Percentiles rank a stretch among this genome's conserved stretches.
phyloP scores from a whole-genome alignment of 1,140 invertebrate species.

The Laupala kohalensis region DNA sequence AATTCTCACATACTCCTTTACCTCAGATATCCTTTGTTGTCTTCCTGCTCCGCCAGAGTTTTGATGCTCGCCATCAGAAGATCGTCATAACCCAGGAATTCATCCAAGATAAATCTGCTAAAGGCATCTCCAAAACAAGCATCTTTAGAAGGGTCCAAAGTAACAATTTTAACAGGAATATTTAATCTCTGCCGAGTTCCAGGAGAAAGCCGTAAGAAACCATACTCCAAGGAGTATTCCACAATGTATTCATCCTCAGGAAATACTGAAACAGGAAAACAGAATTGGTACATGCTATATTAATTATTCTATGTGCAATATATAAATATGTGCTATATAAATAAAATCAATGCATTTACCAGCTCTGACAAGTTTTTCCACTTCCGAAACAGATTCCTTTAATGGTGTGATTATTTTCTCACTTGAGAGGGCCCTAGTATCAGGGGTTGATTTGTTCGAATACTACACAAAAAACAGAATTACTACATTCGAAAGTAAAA shows the following conservation, averaged over 20 bases:
- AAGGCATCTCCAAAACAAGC: conserved; percentile 88
- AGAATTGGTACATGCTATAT: not conserved
- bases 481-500: not conserved
- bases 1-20: too few species aligned
- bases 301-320: not conserved
- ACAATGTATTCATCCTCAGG: conserved; percentile 90
- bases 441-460: conserved; percentile 5
- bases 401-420: conserved; percentile 26
- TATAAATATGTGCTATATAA: too few species aligned
- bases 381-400: conserved; percentile 30
- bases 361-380: conserved; percentile 31
- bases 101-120: conserved; percentile 76
- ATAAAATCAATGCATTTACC: too few species aligned
- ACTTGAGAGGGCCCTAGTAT: conserved; percentile 1
- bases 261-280: conserved; percentile 42
- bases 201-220: conserved; percentile 80
- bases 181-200: conserved; percentile 69
- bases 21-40: conserved; percentile 89
- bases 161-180: conserved; percentile 86
- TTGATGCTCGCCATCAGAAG: conserved; percentile 93
- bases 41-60: conserved; percentile 84
- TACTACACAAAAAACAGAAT: not conserved
- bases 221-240: conserved; percentile 95
- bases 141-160: conserved; percentile 75
- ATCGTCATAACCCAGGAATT: conserved; percentile 94